A percentile compares a stretch with the other conserved stretches of the same genome.
Conservation (phyloP, 2,888 invertebrate species). For the Netelia melanura region DNA sequence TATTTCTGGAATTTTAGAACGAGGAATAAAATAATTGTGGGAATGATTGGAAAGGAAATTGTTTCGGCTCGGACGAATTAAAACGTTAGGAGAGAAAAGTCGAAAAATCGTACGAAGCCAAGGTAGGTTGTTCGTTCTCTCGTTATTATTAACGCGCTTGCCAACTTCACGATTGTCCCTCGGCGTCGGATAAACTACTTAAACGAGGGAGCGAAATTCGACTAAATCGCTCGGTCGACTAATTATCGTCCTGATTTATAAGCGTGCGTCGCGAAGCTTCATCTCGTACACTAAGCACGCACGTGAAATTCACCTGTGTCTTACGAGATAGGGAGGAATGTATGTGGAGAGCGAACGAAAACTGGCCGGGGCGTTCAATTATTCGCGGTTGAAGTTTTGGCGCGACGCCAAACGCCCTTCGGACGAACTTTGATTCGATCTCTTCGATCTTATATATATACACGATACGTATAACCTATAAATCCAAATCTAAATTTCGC, state of each 20-base stretch:
- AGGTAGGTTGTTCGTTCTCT: background rate
- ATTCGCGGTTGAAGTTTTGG: slow-evolving; percentile 74
- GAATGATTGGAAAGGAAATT: too few species aligned
- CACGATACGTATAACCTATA: background rate
- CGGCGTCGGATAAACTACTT: slow-evolving; percentile 54
- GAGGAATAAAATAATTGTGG: background rate
- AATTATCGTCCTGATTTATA: slow-evolving; percentile 63
- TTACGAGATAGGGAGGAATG: background rate
- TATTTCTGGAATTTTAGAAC: background rate
- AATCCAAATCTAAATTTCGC: too few species aligned
- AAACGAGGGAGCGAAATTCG: slow-evolving; percentile 37
- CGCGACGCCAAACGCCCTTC: slow-evolving; percentile 76
- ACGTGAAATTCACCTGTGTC: too few species aligned
- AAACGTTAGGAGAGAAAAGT: background rate
- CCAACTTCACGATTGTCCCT: slow-evolving; percentile 58
- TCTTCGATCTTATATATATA: slow-evolving; percentile 67
- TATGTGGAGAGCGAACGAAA: background rate
- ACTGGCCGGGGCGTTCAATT: slow-evolving; percentile 72
- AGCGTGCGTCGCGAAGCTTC: slow-evolving; percentile 42
- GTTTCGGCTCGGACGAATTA: too few species aligned
- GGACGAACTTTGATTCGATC: slow-evolving; percentile 71
- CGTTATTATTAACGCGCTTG: slow-evolving; percentile 43
- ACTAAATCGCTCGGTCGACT: slow-evolving; percentile 58
- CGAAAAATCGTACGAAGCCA: background rate
- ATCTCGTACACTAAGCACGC: too few species aligned